Conservation (phyloP, 2,797 vertebrate genomes). For the Enteromius afrohamiltoni region DNA sequence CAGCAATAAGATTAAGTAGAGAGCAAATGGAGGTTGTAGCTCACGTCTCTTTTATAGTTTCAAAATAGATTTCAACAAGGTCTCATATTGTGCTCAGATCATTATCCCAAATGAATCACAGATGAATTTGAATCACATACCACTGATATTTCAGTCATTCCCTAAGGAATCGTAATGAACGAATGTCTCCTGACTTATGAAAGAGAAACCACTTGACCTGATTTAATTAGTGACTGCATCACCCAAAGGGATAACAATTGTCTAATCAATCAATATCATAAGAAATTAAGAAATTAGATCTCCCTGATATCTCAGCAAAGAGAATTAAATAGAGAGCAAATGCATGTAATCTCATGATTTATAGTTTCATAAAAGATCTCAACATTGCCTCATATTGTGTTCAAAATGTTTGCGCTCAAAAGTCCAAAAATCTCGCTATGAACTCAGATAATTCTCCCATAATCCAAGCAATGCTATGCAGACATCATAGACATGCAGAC, state of each 20-base stretch:
- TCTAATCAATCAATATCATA: not conserved
- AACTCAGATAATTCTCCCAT: not conserved
- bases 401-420: not conserved
- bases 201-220: not conserved
- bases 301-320: not conserved
- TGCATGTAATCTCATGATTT: not conserved
- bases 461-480: not conserved
- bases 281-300: not conserved
- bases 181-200: not conserved
- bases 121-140: not conserved
- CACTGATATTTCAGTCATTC: not conserved
- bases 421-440: not conserved
- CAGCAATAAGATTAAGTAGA: not conserved
- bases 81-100: not conserved
- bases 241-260: not conserved
- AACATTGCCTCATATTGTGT: not conserved
- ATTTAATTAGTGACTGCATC: not conserved
- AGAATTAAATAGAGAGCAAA: not conserved
- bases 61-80: not conserved
- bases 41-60: not conserved
- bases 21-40: not conserved
- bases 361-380: not conserved
- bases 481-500: too few species aligned
- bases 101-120: not conserved
- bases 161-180: not conserved